Base-by-base conservation (phyloP, 2,888 invertebrate genomes). In the Monochamus alternatus region DNA sequence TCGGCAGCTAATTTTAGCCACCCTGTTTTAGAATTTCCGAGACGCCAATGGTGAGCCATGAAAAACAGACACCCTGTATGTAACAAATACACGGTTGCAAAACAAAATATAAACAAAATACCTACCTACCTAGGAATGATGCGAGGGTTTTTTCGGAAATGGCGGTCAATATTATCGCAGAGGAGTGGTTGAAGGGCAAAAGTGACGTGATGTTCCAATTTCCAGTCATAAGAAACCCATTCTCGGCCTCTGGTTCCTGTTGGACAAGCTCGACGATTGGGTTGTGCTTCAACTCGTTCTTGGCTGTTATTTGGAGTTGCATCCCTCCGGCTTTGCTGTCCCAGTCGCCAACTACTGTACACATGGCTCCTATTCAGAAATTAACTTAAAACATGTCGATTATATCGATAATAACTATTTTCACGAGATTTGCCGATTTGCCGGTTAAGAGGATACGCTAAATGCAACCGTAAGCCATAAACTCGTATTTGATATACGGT, bases 121-220 rank as follows among this genome's bases (percentile, higher is more conserved):
- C 30, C 22, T 12, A 22, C 75, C 79, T 82, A 87, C 87, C 87
- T 75, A 87, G 82, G 78, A 87, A 88, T 8, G 84, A 81, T 0
- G 86, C 86, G 2, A 86, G 75, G 55, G 84, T 81, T 74, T 85
- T 85, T 32, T 80, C 81, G 31, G 86, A 81, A 3, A 82, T 76
- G 0, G 84, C 86, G 12, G 80, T 83, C 1, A 88, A 71, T 14
- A 86, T 81, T 12, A 88, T 75, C 52, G 86, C 77, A 9, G 86
- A 84, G 0, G 83, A 82, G 68, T 84, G 84, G 32, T 73, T 69
- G 72, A 87, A 87, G 0, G 88, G 88, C 38, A 84, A 75, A 22
- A 73, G 51, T 5, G 82, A 84, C 4, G 84, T 82, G 3, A 84
- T 74, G 10, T 81, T 84, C 88, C 88, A 88, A 4, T 80, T 78